Evolutionary conservation across 2,888 invertebrate genomes (phyloP), one percentile per base, ranked within the genome.

Genomic region (Lapara coniferarum): DNA sequence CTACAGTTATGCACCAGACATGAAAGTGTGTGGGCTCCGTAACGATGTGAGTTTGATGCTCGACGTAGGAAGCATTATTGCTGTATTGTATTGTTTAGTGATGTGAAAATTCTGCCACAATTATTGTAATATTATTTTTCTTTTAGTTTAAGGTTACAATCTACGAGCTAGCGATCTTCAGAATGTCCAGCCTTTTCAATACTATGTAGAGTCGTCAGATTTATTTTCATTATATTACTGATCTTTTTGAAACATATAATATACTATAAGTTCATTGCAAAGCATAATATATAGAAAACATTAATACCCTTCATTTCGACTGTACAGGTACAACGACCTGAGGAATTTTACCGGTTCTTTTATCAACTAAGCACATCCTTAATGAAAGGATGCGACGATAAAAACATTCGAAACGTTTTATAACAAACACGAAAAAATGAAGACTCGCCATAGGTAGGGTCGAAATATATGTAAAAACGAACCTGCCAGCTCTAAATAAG

Each of bases 41-140:
- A 80, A 83, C 83, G 83, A 80, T 84, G 81, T 78, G 76, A 75
- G 72, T 75, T 76, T 73, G 76, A 74, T 72, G 25, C 53, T 44
- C 51, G 73, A 82, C 81, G 86, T 86, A 81, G 85, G 86, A 75
- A 77, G 59, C 19, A 63, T 25, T 37, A 52, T 37, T 13, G 19
- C 25, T 46, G 16, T 19, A 12, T 16, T 46, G 59, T 46, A 49
- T 19, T 55, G 55, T 55, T 19, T 63, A 63, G 19, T 63, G 59
- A 63, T 10, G 59, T 59, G 44, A 59, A 44, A 52, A 52, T 5
- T 52, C 14, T 52, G 7, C 14, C 37, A 37, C 37, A 37, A 4
- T 37, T 37, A 37, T 37, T 37, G 8, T 37, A 37, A 37, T 37
- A 6, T 37, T 37, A 37, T 37, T 7, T 37, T 37, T 8, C 5